Evolutionary conservation across 2,888 invertebrate species (phyloP), one percentile per base, ranked within the genome.

Genomic region (Altica lythri): DNA sequence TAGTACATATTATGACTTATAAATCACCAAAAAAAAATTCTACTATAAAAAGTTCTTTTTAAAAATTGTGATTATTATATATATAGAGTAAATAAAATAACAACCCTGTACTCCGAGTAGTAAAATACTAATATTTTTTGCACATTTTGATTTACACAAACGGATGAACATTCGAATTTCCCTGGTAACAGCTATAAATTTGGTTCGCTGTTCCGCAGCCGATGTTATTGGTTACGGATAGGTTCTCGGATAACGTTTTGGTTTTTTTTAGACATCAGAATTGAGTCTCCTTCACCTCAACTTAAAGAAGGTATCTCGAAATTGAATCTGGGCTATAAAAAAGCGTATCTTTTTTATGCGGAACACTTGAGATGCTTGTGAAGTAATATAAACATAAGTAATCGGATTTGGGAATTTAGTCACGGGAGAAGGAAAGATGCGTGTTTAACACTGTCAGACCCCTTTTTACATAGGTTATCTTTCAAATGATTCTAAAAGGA

Each of bases 201-300:
- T 49, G 53, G 47, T 55, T 53, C 44, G 42, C 57, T 57, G 55
- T 55, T 50, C 57, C 61, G 59, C 62, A 63, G 62, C 57, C 64
- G 63, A 56, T 66, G 68, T 69, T 70, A 72, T 72, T 72, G 71
- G 68, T 70, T 71, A 70, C 67, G 66, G 62, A 68, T 69, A 68
- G 67, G 68, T 63, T 68, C 68, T 65, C 68, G 48, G 61, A 60
- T 70, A 70, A 70, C 68, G 67, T 64, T 64, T 61, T 57, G 63
- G 57, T 62, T 67, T 68, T 70, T n/a, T 69, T 42, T 43, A 45
- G 45, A 57, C 55, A 44, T 38, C 57, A 59, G 61, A 61, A 68
- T 69, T 67, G 68, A 69, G 68, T 69, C 60, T 55, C 57, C 55
- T 55, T 55, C 59, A 54, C 60, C 57, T 51, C 57, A 59, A 61